phyloP scores from a whole-genome alignment of 2,113 vertebrate genomes.

The Artemisiospiza belli region DNA sequence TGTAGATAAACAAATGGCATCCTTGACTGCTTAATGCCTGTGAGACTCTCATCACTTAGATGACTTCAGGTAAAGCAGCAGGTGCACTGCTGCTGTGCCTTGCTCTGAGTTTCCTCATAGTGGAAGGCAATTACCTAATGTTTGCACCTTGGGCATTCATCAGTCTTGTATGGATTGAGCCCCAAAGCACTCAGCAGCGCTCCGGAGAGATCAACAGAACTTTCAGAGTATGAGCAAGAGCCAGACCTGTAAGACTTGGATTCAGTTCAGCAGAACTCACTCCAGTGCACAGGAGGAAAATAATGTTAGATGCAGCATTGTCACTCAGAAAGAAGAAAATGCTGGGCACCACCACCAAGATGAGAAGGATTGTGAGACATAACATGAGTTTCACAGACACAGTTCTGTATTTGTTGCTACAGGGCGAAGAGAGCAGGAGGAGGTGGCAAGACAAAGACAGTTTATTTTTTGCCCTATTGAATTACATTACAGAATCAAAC shows the following conservation, averaged over 20 bases:
- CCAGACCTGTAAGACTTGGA: neutral
- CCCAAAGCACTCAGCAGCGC: neutral
- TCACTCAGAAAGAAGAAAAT: neutral
- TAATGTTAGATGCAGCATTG: neutral
- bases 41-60: neutral
- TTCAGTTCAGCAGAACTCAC: neutral
- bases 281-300: neutral
- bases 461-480: neutral
- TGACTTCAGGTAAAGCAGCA: neutral
- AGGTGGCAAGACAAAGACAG: neutral
- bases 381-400: neutral
- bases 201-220: neutral
- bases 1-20: neutral
- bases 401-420: neutral
- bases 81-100: slow-evolving; percentile 30
- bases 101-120: slow-evolving; percentile 39
- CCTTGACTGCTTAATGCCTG: neutral
- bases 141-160: slow-evolving; percentile 25
- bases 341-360: neutral
- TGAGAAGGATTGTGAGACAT: neutral
- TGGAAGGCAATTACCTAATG: slow-evolving; percentile 55
- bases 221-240: neutral
- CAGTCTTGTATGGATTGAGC: neutral
- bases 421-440: neutral
- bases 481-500: neutral